These are phyloP conservation scores for Elaeidobius kamerunicus DNA, from an alignment of 2,888 invertebrate genomes.

Conservation along the genomic window DNA sequence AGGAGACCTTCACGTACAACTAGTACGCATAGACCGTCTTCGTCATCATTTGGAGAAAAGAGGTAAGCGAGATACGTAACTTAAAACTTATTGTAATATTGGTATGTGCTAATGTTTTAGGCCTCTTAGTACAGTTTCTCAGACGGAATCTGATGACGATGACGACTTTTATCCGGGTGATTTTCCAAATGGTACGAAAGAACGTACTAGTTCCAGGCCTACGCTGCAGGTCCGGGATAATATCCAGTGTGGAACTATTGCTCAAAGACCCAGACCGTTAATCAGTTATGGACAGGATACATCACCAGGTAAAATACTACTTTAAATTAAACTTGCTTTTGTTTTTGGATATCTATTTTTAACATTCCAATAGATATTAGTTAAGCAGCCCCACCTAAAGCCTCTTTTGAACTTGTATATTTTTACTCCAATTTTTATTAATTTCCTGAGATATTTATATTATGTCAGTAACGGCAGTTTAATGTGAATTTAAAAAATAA, in stretches of 20 bases:
- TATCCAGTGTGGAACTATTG: slow-evolving; percentile 50
- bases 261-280: slow-evolving; percentile 53
- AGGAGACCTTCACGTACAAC: neutral
- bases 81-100: neutral
- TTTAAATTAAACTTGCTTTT: neutral
- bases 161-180: slow-evolving; percentile 41
- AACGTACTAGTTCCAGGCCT: slow-evolving; percentile 25
- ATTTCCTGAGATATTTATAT: too few relatives aligned
- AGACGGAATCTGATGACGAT: slow-evolving; percentile 8
- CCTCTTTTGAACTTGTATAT: too few relatives aligned
- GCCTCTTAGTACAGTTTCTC: slow-evolving; percentile 2
- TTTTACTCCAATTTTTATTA: too few relatives aligned
- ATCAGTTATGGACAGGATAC: slow-evolving; percentile 60
- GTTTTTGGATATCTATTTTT: too few relatives aligned
- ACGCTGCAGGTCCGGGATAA: slow-evolving; percentile 7
- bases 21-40: too few relatives aligned
- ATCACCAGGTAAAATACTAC: slow-evolving; percentile 52
- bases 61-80: neutral
- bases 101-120: slow-evolving; percentile 7
- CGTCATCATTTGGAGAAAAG: too few relatives aligned
- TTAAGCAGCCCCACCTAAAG: too few relatives aligned
- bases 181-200: slow-evolving; percentile 31
- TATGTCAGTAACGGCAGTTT: too few relatives aligned
- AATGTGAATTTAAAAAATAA: too few relatives aligned
- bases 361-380: too few relatives aligned